These are phyloP conservation scores for Mesaphorura yosii DNA, from an alignment of 1,140 invertebrate genomes.

Conservation along the genomic window DNA sequence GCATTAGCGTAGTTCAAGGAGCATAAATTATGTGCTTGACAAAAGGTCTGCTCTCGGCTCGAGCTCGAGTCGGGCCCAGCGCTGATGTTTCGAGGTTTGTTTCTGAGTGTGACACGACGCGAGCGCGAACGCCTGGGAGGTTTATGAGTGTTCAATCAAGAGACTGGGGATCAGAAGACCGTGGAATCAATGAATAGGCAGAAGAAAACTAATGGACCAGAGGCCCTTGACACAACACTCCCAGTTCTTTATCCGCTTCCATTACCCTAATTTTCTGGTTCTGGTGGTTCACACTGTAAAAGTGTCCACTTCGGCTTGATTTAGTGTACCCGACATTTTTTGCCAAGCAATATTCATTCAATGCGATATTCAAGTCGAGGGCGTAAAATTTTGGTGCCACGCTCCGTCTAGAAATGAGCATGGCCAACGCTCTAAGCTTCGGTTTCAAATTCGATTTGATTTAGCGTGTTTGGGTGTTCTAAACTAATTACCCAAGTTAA, in stretches of 20 bases:
- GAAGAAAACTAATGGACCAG: too few relatives aligned
- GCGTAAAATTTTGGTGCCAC: background rate
- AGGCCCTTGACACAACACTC: background rate
- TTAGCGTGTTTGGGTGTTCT: background rate
- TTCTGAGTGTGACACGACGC: slow-evolving; percentile 13
- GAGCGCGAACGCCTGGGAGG: slow-evolving; percentile 14
- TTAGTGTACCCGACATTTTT: background rate
- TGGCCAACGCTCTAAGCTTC: background rate
- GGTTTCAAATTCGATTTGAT: background rate
- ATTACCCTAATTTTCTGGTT: background rate
- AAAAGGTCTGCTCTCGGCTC: too few relatives aligned
- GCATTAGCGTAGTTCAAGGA: too few relatives aligned
- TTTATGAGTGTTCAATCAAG: slow-evolving; percentile 7
- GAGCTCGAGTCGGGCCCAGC: too few relatives aligned
- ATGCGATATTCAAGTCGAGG: background rate
- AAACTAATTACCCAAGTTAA: slow-evolving; percentile 16
- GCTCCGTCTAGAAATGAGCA: background rate
- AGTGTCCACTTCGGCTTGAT: background rate
- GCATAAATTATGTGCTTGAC: too few relatives aligned
- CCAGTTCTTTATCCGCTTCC: background rate
- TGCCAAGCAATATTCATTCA: background rate
- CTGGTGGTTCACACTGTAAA: background rate
- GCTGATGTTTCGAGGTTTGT: slow-evolving; percentile 8
- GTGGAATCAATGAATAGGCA: slow-evolving; percentile 3
- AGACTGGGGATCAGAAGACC: background rate